Evolutionary conservation across 2,888 invertebrate genomes (phyloP).

Genomic region (Diarsia dahlii): DNA sequence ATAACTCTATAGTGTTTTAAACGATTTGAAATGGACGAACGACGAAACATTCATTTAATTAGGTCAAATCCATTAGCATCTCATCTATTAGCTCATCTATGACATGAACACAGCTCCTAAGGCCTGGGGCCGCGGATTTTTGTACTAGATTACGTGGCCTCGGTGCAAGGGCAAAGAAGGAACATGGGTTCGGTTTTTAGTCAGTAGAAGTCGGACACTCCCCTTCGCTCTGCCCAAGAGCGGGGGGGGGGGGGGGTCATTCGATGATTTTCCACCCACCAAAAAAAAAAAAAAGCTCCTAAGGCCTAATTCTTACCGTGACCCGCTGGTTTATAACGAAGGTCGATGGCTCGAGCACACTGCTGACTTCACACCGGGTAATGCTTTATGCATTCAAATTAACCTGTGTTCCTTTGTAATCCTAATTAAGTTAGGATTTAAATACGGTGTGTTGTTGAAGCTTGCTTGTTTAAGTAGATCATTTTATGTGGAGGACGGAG

Average conservation of each 20-base stretch:
- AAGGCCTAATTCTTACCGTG: neutral
- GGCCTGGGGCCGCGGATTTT: too few species aligned
- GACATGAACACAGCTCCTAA: neutral
- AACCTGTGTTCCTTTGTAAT: conserved; percentile 8
- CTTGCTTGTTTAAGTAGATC: too few species aligned
- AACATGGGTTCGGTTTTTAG: too few species aligned
- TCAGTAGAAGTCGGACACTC: too few species aligned
- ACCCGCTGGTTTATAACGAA: conserved; percentile 28
- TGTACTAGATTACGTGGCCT: too few species aligned
- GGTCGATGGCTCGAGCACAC: conserved; percentile 29
- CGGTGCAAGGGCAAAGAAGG: too few species aligned
- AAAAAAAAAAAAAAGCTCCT: too few species aligned
- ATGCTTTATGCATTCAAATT: conserved; percentile 19
- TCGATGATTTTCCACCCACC: too few species aligned
- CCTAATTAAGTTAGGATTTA: conserved; percentile 28
- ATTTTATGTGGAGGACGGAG: too few species aligned
- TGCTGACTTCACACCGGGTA: conserved; percentile 5
- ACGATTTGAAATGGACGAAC: too few species aligned
- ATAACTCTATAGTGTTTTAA: neutral
- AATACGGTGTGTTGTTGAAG: neutral
- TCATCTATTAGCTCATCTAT: neutral
- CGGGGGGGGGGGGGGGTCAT: too few species aligned
- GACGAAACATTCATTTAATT: neutral
- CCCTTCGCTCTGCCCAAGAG: too few species aligned
- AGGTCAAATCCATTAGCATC: neutral